Conservation (phyloP, 2,888 invertebrate genomes). For the Drosophila algonquin region DNA sequence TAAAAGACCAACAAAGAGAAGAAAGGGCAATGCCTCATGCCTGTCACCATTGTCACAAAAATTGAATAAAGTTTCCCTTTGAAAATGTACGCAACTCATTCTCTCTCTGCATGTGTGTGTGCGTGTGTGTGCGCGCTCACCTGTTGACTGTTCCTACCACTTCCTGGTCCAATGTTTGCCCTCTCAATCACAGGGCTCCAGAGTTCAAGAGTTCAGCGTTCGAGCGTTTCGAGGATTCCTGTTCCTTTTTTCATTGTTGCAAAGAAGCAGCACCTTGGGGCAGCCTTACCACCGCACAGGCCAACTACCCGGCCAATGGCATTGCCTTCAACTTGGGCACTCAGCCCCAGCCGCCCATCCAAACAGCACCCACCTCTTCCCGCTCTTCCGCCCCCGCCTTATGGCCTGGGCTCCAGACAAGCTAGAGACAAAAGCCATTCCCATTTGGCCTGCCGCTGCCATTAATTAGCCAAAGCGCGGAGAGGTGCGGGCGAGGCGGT, state of each 20-base stretch:
- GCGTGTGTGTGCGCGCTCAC: constrained; percentile 21
- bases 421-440: constrained; percentile 22
- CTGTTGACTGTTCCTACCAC: constrained; percentile 23
- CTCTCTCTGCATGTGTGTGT: not conserved
- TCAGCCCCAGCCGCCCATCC: constrained; percentile 9
- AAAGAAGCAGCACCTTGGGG: not conserved
- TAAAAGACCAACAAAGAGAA: constrained; percentile 16
- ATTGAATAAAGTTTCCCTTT: constrained; percentile 68
- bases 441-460: constrained; percentile 11
- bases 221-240: not conserved
- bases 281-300: constrained; percentile 38
- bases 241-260: constrained; percentile 35
- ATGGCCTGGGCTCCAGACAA: constrained; percentile 16
- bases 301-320: constrained; percentile 23
- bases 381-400: not conserved
- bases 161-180: constrained; percentile 14
- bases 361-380: not conserved
- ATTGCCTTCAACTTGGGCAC: constrained; percentile 12
- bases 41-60: constrained; percentile 59
- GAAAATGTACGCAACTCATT: constrained; percentile 21
- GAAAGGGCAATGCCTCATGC: constrained; percentile 46
- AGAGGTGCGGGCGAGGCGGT: too few species aligned
- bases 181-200: not conserved
- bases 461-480: constrained; percentile 27
- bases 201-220: constrained; percentile 2